phyloP scores from a whole-genome alignment of 2,797 vertebrate species.

The Clarias pachynema region DNA sequence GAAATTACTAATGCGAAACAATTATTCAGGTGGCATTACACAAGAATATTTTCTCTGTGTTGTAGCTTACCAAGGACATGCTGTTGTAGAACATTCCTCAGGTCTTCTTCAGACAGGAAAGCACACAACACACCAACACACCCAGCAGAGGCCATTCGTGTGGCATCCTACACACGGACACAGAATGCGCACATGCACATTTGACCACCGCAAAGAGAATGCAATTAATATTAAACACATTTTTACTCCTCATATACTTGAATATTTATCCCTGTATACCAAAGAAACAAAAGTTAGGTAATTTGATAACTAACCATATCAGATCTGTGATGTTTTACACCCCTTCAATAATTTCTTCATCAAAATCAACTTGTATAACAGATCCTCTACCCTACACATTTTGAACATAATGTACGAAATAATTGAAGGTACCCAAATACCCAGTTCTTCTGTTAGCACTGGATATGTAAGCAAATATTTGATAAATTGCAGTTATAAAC shows the following conservation, averaged over 20 bases:
- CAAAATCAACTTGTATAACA: too few species aligned
- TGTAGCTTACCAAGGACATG: conserved; percentile 84
- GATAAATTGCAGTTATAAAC: too few species aligned
- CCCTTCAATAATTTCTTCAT: too few species aligned
- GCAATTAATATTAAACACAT: neutral
- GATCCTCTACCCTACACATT: too few species aligned
- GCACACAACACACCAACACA: conserved; percentile 93
- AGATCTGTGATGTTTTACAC: too few species aligned
- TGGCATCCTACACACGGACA: conserved; percentile 82
- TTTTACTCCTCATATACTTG: neutral
- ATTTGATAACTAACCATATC: too few species aligned
- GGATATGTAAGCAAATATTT: too few species aligned
- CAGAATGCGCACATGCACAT: conserved; percentile 33
- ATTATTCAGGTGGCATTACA: neutral
- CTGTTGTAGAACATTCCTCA: conserved; percentile 83
- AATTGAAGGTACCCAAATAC: too few species aligned
- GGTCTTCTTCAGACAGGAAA: conserved; percentile 92
- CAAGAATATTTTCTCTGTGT: neutral
- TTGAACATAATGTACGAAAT: too few species aligned
- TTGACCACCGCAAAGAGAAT: neutral
- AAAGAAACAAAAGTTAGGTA: neutral
- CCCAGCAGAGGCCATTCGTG: conserved; percentile 92
- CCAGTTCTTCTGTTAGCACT: too few species aligned
- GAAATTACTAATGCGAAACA: neutral
- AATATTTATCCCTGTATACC: neutral